Conservation (phyloP, 2,888 invertebrate species). For the Acanthosoma haemorrhoidale region DNA sequence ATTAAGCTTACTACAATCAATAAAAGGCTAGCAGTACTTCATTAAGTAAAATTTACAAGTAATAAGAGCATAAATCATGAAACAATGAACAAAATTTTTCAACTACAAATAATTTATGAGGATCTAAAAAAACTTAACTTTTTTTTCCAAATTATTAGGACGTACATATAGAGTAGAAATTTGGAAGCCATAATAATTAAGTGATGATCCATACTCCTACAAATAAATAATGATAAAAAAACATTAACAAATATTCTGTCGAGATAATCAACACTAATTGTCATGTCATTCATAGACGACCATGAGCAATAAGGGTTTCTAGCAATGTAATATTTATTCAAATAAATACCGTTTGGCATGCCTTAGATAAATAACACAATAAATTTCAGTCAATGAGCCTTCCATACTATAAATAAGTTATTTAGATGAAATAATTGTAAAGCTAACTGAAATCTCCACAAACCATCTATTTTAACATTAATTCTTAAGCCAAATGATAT, state of each 20-base stretch:
- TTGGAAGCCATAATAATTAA: neutral
- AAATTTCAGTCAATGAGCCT: conserved; percentile 4
- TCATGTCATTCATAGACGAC: neutral
- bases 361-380: neutral
- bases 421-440: neutral
- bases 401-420: neutral
- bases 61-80: neutral
- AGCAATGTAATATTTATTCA: neutral
- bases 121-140: neutral
- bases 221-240: neutral
- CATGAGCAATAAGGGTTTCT: neutral
- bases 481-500: conserved; percentile 11
- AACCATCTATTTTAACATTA: conserved; percentile 13
- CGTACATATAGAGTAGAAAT: neutral
- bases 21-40: neutral
- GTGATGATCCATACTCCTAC: neutral
- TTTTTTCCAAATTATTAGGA: neutral
- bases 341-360: neutral
- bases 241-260: neutral
- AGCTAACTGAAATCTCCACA: neutral
- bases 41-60: neutral
- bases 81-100: neutral
- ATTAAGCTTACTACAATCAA: neutral
- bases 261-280: neutral
- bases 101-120: neutral